Evolutionary conservation across 2,113 vertebrate genomes (phyloP).

Genomic region (Eubucco bourcierii): DNA sequence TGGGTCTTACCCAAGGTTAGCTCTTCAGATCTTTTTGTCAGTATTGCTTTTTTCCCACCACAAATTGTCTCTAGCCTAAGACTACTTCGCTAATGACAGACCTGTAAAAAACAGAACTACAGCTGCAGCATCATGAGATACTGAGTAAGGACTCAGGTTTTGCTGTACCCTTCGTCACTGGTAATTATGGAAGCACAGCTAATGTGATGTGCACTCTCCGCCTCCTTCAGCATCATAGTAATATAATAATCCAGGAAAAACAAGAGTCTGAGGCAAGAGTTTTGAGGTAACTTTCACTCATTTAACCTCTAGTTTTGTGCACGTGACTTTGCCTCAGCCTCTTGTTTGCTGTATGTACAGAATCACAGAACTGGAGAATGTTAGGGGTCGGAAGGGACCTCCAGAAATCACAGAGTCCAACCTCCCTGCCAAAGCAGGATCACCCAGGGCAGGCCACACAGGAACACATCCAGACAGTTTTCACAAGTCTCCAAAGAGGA

Average conservation of each 20-base stretch:
- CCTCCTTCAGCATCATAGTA: accelerated
- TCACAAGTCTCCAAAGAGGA: no score
- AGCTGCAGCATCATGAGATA: neutral
- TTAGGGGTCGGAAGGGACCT: no score
- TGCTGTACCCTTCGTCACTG: neutral
- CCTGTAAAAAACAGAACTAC: neutral
- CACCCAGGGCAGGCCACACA: no score
- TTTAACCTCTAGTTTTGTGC: neutral
- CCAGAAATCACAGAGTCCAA: no score
- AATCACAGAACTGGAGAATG: no score
- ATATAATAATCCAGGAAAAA: neutral
- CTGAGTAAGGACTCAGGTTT: accelerated
- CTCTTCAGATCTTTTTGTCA: neutral
- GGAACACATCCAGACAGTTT: no score
- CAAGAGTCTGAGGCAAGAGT: neutral
- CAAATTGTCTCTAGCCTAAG: neutral
- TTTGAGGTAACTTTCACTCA: neutral
- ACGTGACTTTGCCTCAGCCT: neutral
- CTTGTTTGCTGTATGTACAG: neutral
- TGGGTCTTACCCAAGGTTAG: neutral
- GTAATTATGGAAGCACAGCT: neutral
- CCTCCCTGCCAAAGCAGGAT: no score
- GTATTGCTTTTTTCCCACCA: neutral
- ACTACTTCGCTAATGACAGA: no score
- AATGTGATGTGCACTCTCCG: accelerated